phyloP scores from a whole-genome alignment of 1,140 invertebrate species.

The Drosophila watanabei region DNA sequence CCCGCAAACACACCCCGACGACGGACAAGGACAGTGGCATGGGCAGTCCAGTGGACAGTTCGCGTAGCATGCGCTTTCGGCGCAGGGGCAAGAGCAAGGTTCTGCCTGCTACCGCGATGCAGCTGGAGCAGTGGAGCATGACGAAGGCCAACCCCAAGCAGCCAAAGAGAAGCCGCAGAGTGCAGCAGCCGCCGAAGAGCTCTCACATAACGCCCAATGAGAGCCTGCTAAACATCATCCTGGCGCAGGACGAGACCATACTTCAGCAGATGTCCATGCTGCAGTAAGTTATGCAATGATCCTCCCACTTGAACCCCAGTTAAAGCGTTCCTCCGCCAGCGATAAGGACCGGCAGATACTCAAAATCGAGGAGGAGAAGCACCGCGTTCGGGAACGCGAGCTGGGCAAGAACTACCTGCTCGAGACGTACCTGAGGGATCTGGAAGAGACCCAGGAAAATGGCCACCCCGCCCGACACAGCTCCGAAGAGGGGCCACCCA shows the following conservation, averaged over 20 bases:
- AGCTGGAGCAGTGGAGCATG: slow-evolving; percentile 24
- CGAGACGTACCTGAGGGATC: slow-evolving; percentile 90
- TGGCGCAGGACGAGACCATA: slow-evolving; percentile 93
- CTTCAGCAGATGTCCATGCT: slow-evolving; percentile 90
- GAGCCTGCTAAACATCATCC: slow-evolving; percentile 90
- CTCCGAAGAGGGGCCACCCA: slow-evolving; percentile 72
- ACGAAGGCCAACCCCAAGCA: slow-evolving; percentile 35
- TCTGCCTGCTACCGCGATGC: slow-evolving; percentile 9
- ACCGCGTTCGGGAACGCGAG: slow-evolving; percentile 89
- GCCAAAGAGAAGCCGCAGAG: slow-evolving; percentile 56
- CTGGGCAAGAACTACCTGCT: slow-evolving; percentile 93
- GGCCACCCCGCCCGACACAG: slow-evolving; percentile 14
- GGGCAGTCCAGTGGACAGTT: slow-evolving; percentile 80
- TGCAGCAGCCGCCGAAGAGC: slow-evolving; percentile 5
- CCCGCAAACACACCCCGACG: slow-evolving; percentile 29
- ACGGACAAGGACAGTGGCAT: slow-evolving; percentile 84
- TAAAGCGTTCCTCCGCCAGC: slow-evolving; percentile 81
- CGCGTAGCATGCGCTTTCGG: slow-evolving; percentile 75
- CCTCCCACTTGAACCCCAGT: neutral
- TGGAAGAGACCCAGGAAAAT: slow-evolving; percentile 86
- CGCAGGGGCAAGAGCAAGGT: slow-evolving; percentile 65
- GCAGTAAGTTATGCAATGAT: slow-evolving; percentile 85
- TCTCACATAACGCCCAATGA: slow-evolving; percentile 86
- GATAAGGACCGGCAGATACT: slow-evolving; percentile 93
- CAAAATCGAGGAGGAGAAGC: slow-evolving; percentile 91